Conservation (phyloP, 2,797 vertebrate genomes). For the Eulemur albifrons region DNA sequence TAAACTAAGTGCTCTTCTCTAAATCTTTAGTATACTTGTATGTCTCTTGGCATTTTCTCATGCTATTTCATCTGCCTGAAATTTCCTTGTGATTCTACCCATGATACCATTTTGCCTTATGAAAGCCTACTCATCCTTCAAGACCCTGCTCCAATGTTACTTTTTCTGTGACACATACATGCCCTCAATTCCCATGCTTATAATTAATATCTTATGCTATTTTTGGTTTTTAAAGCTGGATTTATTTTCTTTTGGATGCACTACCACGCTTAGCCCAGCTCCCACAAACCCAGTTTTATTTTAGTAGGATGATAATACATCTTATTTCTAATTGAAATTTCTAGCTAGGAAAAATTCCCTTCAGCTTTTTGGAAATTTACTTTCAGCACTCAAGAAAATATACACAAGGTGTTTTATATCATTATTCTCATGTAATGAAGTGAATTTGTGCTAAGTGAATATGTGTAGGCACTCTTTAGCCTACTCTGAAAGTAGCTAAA, state of each 20-base stretch:
- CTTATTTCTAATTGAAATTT: constrained; percentile 26
- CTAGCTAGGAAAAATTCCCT: background rate
- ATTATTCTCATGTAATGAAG: background rate
- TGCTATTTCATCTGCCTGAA: background rate
- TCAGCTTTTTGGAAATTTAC: background rate
- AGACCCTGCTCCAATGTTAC: background rate
- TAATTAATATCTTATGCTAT: background rate
- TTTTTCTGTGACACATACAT: background rate
- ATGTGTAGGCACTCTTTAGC: background rate
- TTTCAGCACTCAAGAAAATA: background rate
- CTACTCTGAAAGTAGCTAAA: constrained; percentile 12
- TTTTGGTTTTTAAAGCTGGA: background rate
- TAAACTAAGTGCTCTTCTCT: background rate
- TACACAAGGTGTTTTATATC: background rate
- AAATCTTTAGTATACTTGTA: background rate
- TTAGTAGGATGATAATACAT: background rate
- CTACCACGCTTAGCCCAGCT: background rate
- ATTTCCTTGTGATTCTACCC: background rate
- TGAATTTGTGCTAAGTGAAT: constrained; percentile 27
- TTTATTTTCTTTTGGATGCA: background rate
- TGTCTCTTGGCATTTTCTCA: background rate
- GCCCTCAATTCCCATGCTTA: background rate
- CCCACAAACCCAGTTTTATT: background rate
- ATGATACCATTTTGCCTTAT: background rate
- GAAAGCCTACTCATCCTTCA: background rate